phyloP scores from a whole-genome alignment of 2,888 invertebrate genomes.

The Torymus auratus region DNA sequence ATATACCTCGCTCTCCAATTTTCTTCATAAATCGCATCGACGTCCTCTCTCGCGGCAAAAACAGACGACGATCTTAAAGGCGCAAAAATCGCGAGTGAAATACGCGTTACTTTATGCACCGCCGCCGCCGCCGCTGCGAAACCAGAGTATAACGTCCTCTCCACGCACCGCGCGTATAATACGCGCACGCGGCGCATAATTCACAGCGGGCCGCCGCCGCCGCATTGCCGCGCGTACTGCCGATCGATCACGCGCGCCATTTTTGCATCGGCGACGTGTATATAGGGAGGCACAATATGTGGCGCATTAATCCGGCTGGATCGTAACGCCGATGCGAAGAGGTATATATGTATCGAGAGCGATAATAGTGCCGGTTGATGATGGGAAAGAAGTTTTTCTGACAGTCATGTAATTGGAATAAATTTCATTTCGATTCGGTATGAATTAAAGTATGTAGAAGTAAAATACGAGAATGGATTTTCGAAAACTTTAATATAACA shows the following conservation, averaged over 20 bases:
- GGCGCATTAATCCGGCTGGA: constrained; percentile 36
- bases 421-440: no score
- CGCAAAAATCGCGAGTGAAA: constrained; percentile 41
- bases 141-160: constrained; percentile 26
- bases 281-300: constrained; percentile 13
- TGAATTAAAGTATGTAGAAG: no score
- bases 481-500: no score
- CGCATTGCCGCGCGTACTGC: constrained; percentile 13
- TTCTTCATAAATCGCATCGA: constrained; percentile 18
- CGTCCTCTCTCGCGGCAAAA: background rate
- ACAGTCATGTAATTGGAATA: no score
- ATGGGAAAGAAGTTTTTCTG: no score
- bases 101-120: constrained; percentile 40
- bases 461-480: no score
- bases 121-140: constrained; percentile 28
- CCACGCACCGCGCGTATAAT: no score
- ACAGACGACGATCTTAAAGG: no score
- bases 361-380: no score
- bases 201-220: constrained; percentile 46
- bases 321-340: no score
- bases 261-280: constrained; percentile 19
- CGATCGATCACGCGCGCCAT: constrained; percentile 50
- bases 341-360: no score
- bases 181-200: constrained; percentile 30
- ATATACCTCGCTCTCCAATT: background rate